Conservation (phyloP, 2,797 vertebrate species). For the Ctenopoma kingsleyae region DNA sequence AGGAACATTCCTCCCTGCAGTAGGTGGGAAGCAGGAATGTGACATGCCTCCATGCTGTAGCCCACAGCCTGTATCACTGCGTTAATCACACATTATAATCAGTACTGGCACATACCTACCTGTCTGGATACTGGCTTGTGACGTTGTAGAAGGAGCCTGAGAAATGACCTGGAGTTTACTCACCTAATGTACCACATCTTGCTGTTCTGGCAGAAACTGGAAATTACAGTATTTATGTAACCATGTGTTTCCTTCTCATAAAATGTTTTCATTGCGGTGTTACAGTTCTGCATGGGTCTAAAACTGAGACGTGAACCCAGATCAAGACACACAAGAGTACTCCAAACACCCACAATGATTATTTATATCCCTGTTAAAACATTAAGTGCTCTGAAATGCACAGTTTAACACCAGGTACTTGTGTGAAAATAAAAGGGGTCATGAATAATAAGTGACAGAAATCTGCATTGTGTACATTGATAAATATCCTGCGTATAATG, state of each 20-base stretch:
- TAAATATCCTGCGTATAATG: not conserved
- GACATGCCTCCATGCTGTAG: conserved; percentile 36
- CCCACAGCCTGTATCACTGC: conserved; percentile 27
- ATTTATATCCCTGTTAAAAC: not conserved
- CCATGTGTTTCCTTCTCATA: not conserved
- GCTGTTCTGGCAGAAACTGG: not conserved
- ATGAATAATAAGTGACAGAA: not conserved
- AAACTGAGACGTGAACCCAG: not conserved
- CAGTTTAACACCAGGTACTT: not conserved
- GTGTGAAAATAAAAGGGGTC: not conserved
- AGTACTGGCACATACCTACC: conserved; percentile 46
- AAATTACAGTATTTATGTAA: not conserved
- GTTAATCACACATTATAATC: conserved; percentile 49
- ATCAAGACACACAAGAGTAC: not conserved
- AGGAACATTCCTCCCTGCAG: conserved; percentile 50
- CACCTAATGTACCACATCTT: not conserved
- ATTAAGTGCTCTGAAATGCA: not conserved
- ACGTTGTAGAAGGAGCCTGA: not conserved
- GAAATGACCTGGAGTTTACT: conserved; percentile 8
- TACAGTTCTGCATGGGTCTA: not conserved
- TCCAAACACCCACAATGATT: not conserved
- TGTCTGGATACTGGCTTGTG: conserved; percentile 38
- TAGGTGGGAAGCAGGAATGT: conserved; percentile 59
- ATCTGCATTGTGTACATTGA: not conserved
- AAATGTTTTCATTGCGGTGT: not conserved